Conservation (phyloP, 2,113 vertebrate species). For the Pteruthius melanotis region DNA sequence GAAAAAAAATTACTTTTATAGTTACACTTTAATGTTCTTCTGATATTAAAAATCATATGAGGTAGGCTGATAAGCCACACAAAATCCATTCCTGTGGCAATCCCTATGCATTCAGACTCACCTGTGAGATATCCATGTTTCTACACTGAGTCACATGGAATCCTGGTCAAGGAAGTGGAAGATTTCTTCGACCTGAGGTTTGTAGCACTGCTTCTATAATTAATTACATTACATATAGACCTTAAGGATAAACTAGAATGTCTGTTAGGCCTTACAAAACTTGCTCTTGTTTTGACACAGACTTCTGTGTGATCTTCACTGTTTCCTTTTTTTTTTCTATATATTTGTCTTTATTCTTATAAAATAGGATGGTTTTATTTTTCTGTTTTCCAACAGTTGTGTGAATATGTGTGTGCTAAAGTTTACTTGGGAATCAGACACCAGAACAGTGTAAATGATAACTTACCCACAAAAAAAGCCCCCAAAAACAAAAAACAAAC, state of each 20-base stretch:
- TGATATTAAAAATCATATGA: neutral
- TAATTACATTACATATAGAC: neutral
- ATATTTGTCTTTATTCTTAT: neutral
- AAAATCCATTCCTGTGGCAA: neutral
- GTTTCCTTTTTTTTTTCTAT: neutral
- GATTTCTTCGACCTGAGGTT: neutral
- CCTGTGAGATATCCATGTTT: neutral
- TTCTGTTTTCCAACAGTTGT: neutral
- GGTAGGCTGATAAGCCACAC: neutral
- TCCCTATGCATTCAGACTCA: neutral
- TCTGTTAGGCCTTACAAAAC: neutral
- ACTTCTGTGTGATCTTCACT: neutral
- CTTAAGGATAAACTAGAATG: neutral
- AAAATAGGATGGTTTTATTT: neutral
- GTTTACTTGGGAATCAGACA: neutral
- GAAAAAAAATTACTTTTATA: neutral
- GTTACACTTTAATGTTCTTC: neutral
- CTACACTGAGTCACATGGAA: neutral
- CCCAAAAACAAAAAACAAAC: neutral
- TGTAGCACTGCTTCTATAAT: neutral
- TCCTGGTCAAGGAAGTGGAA: neutral
- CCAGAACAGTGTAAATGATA: neutral
- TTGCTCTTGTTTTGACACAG: neutral
- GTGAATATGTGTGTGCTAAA: neutral
- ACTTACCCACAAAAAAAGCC: neutral